These are phyloP conservation scores for Xiphophorus hellerii DNA, from an alignment of 2,113 vertebrate genomes.

Conservation along the genomic window DNA sequence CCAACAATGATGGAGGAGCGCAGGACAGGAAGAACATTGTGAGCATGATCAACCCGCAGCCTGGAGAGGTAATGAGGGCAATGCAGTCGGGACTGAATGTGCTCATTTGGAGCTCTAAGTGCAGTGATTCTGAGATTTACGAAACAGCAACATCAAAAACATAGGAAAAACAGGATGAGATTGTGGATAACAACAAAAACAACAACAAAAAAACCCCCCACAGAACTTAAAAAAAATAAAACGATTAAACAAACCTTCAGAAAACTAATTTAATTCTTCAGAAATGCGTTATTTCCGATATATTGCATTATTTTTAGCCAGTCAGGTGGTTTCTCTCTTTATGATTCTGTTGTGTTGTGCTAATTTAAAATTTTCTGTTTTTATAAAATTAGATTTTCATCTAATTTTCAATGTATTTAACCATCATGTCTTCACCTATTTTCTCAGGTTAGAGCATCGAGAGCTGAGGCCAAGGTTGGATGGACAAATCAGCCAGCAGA, in stretches of 20 bases:
- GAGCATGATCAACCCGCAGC: conserved; percentile 85
- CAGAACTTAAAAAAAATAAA: not conserved
- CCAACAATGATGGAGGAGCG: conserved; percentile 56
- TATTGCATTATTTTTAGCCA: not conserved
- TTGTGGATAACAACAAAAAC: not conserved
- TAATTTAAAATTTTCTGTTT: not conserved
- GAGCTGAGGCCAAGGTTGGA: conserved; percentile 64
- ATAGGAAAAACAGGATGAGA: not conserved
- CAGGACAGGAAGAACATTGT: conserved; percentile 87
- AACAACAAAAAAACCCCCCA: too few species aligned
- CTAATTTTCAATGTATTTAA: not conserved
- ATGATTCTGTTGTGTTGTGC: not conserved
- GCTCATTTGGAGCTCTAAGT: not conserved
- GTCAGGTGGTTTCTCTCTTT: not conserved
- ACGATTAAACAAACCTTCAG: not conserved
- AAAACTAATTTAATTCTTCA: not conserved
- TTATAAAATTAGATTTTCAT: not conserved
- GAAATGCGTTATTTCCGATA: not conserved
- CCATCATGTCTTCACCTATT: not conserved
- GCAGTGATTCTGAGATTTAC: too few species aligned
- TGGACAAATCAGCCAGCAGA: conserved; percentile 63
- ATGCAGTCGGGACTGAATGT: not conserved
- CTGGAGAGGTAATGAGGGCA: conserved; percentile 66
- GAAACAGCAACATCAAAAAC: not conserved
- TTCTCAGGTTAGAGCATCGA: conserved; percentile 64